Evolutionary conservation across 64 coral and sea anemone species (phyloP), one percentile per base, ranked within the genome.

Genomic region (Montipora capricornis): DNA sequence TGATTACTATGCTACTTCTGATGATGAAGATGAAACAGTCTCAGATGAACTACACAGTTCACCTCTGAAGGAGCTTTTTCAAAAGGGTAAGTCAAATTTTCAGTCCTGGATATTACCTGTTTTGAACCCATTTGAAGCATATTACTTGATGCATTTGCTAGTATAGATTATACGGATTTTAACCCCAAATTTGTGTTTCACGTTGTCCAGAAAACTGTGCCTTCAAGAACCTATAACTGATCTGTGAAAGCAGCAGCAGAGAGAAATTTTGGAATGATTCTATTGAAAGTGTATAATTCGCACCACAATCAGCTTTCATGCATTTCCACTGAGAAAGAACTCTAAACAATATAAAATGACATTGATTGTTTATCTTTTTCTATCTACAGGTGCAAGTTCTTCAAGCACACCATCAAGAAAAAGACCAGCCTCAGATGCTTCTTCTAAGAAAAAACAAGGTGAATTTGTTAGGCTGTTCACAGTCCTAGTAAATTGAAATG

Each of bases 41-140:
- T 66, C 61, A 66, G 61, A 66, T 74, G 70, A 24, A 37, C 70
- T 37, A 74, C 24, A 74, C 70, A 20, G 70, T 37, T 74, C 70
- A 74, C 70, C 70, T 20, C 70, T 74, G 24, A 74, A 74, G 70
- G n/a, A 74, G 24, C 70, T 74, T 74, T 74, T 74, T 74, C 70
- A 44, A 37, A 74, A 74, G 70, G 70, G 70, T 74, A 74, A 24
- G 70, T 74, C 70, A 24, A 74, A 74, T 20, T 74, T 74, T 74
- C 24, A 4, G 70, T 66, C 61, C 61, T 66, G 61, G 61, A 66
- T 66, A 66, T 19, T 19, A 66, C 61, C 61, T 66, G 61, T 66
- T 66, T 66, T 66, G 61, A 66, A 66, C 61, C 10, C 61, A 66
- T 66, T 66, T 66, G 9, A 66, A 66, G 61, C 11, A 66, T 3